phyloP scores from a whole-genome alignment of 2,888 invertebrate species.

The Andrena marginata region DNA sequence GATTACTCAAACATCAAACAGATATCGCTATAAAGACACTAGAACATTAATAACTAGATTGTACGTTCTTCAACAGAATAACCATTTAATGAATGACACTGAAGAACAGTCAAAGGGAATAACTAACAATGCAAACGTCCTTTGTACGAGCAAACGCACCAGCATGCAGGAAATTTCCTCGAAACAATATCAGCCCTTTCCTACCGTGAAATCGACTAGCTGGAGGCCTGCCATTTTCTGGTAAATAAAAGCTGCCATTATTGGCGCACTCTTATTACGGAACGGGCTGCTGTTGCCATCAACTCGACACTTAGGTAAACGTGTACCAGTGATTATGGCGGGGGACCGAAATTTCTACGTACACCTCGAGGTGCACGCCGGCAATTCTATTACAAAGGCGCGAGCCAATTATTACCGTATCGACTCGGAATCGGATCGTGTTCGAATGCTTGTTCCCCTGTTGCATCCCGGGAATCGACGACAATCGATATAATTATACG shows the following conservation, averaged over 20 bases:
- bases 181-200: slow-evolving; percentile 8
- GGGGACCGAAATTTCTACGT: slow-evolving; percentile 49
- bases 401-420: slow-evolving; percentile 65
- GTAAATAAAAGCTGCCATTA: slow-evolving; percentile 53
- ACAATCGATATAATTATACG: slow-evolving; percentile 58
- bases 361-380: slow-evolving; percentile 6
- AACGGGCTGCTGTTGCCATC: slow-evolving; percentile 13
- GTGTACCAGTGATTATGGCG: slow-evolving; percentile 37
- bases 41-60: no score
- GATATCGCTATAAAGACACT: no score
- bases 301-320: slow-evolving; percentile 33
- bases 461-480: neutral
- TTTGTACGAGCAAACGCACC: neutral
- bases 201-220: slow-evolving; percentile 12
- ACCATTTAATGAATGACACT: neutral
- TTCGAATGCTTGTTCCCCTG: slow-evolving; percentile 21
- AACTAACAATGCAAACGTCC: neutral
- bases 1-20: no score
- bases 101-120: neutral
- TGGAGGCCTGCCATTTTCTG: slow-evolving; percentile 18
- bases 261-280: slow-evolving; percentile 37
- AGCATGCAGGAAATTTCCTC: neutral
- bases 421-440: slow-evolving; percentile 50
- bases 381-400: slow-evolving; percentile 59
- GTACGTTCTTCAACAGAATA: neutral